Evolutionary conservation across 92 coral and sea anemone genomes (phyloP).

Genomic region (Phenganax subtilis): DNA sequence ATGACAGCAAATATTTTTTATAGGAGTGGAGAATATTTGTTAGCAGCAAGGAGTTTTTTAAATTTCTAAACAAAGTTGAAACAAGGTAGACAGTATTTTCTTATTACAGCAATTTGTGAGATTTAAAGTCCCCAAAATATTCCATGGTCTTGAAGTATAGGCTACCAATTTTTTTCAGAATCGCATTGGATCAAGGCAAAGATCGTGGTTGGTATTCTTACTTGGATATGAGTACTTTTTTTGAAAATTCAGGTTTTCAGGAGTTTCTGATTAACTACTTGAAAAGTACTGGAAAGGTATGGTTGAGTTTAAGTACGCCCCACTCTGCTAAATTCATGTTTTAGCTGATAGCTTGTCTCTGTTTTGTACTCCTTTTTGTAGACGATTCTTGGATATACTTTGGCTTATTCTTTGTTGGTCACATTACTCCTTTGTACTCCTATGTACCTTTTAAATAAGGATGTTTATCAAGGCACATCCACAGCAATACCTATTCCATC

Average conservation of each 20-base stretch:
- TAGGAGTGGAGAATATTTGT: slow-evolving; percentile 96
- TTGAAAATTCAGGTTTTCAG: slow-evolving; percentile 58
- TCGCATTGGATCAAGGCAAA: slow-evolving; percentile 30
- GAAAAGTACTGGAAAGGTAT: slow-evolving; percentile 63
- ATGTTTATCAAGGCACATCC: not conserved
- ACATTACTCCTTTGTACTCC: slow-evolving; percentile 26
- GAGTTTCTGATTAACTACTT: slow-evolving; percentile 44
- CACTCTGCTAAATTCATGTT: not conserved
- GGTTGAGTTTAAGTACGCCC: not conserved
- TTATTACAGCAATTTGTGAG: not conserved
- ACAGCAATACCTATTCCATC: not conserved
- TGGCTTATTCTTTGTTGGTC: slow-evolving; percentile 27
- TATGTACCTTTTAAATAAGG: not conserved
- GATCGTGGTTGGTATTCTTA: slow-evolving; percentile 36
- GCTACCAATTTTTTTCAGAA: not conserved
- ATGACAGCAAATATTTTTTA: not conserved
- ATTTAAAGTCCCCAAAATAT: not conserved
- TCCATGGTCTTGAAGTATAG: not conserved
- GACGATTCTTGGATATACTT: slow-evolving; percentile 19
- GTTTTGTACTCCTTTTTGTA: not conserved
- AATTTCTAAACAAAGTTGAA: slow-evolving; percentile 87
- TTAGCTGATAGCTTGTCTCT: not conserved
- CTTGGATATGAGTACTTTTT: slow-evolving; percentile 63
- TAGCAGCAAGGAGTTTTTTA: slow-evolving; percentile 75
- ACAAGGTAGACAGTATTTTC: slow-evolving; percentile 54